phyloP scores from a whole-genome alignment of 2,113 vertebrate genomes.

The Myrmecophaga tridactyla region DNA sequence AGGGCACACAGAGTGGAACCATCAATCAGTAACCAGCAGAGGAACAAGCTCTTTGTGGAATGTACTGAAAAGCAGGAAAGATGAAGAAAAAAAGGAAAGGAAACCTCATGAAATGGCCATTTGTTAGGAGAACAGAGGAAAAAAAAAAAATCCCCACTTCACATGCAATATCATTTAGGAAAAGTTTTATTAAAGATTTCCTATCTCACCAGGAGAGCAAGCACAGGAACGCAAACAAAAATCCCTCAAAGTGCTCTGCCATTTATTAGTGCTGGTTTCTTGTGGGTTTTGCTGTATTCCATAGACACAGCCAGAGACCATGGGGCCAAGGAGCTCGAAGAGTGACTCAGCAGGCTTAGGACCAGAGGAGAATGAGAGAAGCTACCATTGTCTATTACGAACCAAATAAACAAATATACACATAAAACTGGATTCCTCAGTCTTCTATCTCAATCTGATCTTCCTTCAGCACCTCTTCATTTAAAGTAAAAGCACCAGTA shows the following conservation, averaged over 20 bases:
- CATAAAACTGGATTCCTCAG: not conserved
- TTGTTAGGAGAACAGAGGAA: slow-evolving; percentile 75
- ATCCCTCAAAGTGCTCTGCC: slow-evolving; percentile 68
- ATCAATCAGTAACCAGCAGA: slow-evolving; percentile 85
- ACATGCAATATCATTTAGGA: slow-evolving; percentile 74
- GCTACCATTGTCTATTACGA: slow-evolving; percentile 11
- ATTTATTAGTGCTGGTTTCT: slow-evolving; percentile 70
- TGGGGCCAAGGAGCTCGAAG: slow-evolving; percentile 5
- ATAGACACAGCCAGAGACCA: slow-evolving; percentile 66
- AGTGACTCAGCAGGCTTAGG: slow-evolving; percentile 66
- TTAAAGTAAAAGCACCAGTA: slow-evolving; percentile 27
- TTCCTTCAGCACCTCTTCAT: not conserved
- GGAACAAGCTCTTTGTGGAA: slow-evolving; percentile 81
- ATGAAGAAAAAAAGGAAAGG: slow-evolving; percentile 23
- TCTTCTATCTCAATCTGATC: not conserved
- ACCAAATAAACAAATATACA: not conserved
- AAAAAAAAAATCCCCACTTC: slow-evolving; percentile 49
- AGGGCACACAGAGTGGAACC: slow-evolving; percentile 79
- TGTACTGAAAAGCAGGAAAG: slow-evolving; percentile 68
- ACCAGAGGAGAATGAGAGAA: slow-evolving; percentile 17
- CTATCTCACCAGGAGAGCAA: slow-evolving; percentile 74
- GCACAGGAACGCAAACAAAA: slow-evolving; percentile 71
- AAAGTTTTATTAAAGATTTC: slow-evolving; percentile 82
- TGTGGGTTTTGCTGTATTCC: slow-evolving; percentile 67
- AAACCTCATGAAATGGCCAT: slow-evolving; percentile 74